A percentile compares a stretch with the other conserved stretches of the same genome.
Conservation (phyloP, 2,113 vertebrate genomes). For the Pao palembangensis region DNA sequence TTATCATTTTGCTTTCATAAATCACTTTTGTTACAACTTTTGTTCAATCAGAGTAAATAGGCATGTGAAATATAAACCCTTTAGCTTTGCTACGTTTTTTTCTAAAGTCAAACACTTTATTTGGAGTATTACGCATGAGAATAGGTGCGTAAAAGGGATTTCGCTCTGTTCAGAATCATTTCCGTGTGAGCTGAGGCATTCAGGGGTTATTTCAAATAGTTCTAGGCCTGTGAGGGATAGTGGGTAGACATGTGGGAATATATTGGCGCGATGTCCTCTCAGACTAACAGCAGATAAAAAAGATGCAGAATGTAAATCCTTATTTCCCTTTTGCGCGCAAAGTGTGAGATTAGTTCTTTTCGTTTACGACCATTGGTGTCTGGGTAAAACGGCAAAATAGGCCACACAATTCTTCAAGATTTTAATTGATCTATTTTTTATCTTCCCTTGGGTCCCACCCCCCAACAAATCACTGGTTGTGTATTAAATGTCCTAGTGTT, state of each 20-base stretch:
- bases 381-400: conserved; percentile 37
- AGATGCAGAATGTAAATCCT: conserved; percentile 23
- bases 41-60: no score
- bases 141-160: conserved; percentile 23
- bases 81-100: neutral
- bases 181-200: conserved; percentile 31
- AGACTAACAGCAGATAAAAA: conserved; percentile 38
- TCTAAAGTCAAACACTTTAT: conserved; percentile 40
- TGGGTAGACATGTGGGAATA: conserved; percentile 35
- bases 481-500: conserved; percentile 12
- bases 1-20: no score
- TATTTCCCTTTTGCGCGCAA: conserved; percentile 22
- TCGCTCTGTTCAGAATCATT: conserved; percentile 32
- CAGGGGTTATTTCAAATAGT: conserved; percentile 33
- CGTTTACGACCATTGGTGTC: conserved; percentile 41
- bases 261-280: conserved; percentile 23
- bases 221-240: conserved; percentile 25
- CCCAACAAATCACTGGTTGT: conserved; percentile 30
- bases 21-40: no score
- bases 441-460: conserved; percentile 32
- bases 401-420: conserved; percentile 53
- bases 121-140: conserved; percentile 41
- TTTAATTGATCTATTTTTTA: conserved; percentile 69
- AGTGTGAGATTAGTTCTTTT: conserved; percentile 28
- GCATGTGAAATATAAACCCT: neutral